Evolutionary conservation across 2,113 vertebrate genomes (phyloP), one percentile per base, ranked within the genome.

Genomic region (Mixornis gularis): DNA sequence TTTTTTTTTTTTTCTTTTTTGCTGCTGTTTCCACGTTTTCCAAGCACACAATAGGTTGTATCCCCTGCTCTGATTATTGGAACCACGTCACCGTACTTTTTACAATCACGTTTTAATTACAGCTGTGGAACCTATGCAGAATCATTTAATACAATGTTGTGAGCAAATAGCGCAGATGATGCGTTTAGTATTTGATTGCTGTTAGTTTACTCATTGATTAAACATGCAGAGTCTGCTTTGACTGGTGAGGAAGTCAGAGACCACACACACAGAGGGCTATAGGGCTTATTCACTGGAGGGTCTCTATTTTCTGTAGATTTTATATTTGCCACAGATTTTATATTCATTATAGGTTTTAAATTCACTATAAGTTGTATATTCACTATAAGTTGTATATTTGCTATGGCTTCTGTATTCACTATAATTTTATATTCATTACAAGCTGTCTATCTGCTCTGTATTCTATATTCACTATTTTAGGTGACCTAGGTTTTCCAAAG

Each of bases 131-230:
- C 91, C 94, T 85, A 14, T 85, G 92, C 53, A 76, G 29, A 94
- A 92, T 89, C 91, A 87, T 91, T 95, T 91, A 89, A 92, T 95
- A 92, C 20, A 91, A 79, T 85, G 89, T 95, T 95, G 92, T 93
- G 87, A 96, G 96, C 95, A 96, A 94, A 95, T 94, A 96, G 79
- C 25, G 0, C 59, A 63, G 87, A 63, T 66, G 95, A 95, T 95
- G 95, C 16, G 2, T 91, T 95, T 92, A 93, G 92, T 22, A 7
- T 92, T 93, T 96, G 95, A 95, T 96, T 96, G 92, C 89, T 7
- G n/a, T 92, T 89, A 26, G 95, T 93, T 94, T 93, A 62, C 40
- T 92, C 94, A 96, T 93, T 95, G 92, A 95, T 95, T 96, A 92
- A 90, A 91, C 71, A 30, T 55, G 71, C 89, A 89, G 63, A 80